phyloP scores from a whole-genome alignment of 2,797 vertebrate species.

The Ctenopoma multispine region DNA sequence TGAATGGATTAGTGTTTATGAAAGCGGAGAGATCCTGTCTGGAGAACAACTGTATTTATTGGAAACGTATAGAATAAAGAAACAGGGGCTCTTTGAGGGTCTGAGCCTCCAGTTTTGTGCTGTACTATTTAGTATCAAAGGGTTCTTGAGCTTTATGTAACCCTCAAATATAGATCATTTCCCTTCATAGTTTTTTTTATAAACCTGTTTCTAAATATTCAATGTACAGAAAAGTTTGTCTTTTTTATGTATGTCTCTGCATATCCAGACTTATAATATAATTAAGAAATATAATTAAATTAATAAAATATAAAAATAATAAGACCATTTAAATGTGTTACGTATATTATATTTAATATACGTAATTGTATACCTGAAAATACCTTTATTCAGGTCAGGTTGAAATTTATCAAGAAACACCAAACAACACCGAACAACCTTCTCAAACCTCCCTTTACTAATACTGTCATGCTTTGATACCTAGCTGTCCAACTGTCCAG shows the following conservation, averaged over 20 bases:
- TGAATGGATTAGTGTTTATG: constrained; percentile 28
- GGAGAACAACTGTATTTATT: constrained; percentile 39
- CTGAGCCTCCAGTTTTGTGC: constrained; percentile 38
- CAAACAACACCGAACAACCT: constrained; percentile 2
- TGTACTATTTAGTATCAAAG: constrained; percentile 44
- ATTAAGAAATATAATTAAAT: no score
- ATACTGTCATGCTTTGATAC: constrained; percentile 9
- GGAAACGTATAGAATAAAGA: constrained; percentile 42
- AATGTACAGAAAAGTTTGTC: constrained; percentile 11
- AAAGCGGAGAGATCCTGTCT: constrained; percentile 37
- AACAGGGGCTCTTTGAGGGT: constrained; percentile 42
- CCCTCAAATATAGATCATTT: constrained; percentile 37
- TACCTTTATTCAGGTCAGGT: background rate
- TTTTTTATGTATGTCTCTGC: no score
- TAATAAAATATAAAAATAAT: no score
- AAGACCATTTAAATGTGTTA: no score
- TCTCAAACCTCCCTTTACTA: background rate
- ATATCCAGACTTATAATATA: no score
- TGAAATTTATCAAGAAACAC: constrained; percentile 9
- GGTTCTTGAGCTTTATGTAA: constrained; percentile 38
- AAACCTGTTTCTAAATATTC: constrained; percentile 36
- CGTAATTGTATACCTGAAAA: constrained; percentile 1
- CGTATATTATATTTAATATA: background rate
- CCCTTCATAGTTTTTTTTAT: constrained; percentile 47
- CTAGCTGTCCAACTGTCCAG: constrained; percentile 14